Base-by-base conservation (phyloP, 2,888 invertebrate genomes). In the Acanthoscelides obtectus region DNA sequence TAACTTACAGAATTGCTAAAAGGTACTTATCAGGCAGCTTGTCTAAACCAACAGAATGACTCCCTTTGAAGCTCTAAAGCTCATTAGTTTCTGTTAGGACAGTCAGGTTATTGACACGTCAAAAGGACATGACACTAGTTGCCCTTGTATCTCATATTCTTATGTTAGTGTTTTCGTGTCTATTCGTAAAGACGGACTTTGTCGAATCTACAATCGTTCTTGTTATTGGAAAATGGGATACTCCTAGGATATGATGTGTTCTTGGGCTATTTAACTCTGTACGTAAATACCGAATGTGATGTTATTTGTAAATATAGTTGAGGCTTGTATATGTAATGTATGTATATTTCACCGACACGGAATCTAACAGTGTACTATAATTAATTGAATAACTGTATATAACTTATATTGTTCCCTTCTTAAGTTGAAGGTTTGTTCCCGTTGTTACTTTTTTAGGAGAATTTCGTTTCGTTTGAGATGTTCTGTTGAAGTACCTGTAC, bases 391-490 rank as follows among this genome's bases (percentile, higher is more conserved):
- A 70, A 67, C 69, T 75, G 76, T 77, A 75, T 69, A 77, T 74
- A 73, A 71, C 69, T 74, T 75, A 74, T 73, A 75, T 73, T 74
- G 75, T 74, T 73, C 72, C 70, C 72, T 74, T 73, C 71, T 70
- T 45, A 4, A 45, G 45, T 45, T 45, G 45, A 45, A 45, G 45
- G 45, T 45, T 45, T 45, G 45, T 45, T 45, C 45, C 45, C 45
- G 45, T 45, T 45, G 12, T 45, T 45, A 45, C 45, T 45, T 45
- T 45, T 45, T 72, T 74, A 71, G 72, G 65, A 74, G 72, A 72
- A 71, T 72, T 74, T 67, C 21, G 71, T 74, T 73, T 73, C 73
- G 72, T 67, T 74, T 72, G 70, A 70, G 69, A 27, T 45, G 67
- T 70, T 69, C 69, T 67, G 67, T 73, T 71, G 68, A 71, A 68